Evolutionary conservation across 2,797 vertebrate species (phyloP), one percentile per base, ranked within the genome.

Genomic region (Neosilurus mollespiculum): DNA sequence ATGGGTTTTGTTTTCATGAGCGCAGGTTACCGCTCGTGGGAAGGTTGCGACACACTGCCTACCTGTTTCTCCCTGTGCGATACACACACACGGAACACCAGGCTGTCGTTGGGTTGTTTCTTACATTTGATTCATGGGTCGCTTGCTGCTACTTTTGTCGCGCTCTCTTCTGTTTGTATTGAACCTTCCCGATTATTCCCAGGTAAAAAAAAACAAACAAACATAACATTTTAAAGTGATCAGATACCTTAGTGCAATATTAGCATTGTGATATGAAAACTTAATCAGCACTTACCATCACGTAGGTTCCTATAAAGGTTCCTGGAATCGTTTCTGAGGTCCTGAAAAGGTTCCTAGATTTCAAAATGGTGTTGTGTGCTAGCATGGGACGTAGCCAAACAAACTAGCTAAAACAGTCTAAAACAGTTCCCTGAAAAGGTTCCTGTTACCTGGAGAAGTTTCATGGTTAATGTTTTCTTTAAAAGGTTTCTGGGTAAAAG

Each of bases 61-160:
- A 98, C 96, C 96, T 97, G 96, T 99, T 98, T 99, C 96, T 97
- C 95, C 96, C 96, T 97, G 94, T 97, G 97, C 97, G 97, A 88
- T 78, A 77, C 88, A 86, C 77, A 78, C 88, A 85, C 85, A 83
- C 93, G 85, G 94, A 97, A 97, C 92, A 95, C 96, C 95, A 97
- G 96, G 96, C 96, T 98, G 95, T 95, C 95, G 96, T 99, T 95
- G 96, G 96, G 97, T 99, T 99, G 96, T 97, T 98, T 98, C 97
- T 98, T 96, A 96, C 96, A 94, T 96, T 98, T 97, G 96, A 96
- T 95, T 95, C 93, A 96, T 86, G 89, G 96, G 96, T 97, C 95
- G 95, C 95, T 95, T 92, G 95, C 96, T 95, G 92, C 94, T 93
- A 80, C 72, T 82, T 76, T 80, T 90, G 80, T 84, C 81, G 58